These are phyloP conservation scores for Steinernema khuongi DNA, from an alignment of 1,140 invertebrate genomes.

Conservation along the genomic window DNA sequence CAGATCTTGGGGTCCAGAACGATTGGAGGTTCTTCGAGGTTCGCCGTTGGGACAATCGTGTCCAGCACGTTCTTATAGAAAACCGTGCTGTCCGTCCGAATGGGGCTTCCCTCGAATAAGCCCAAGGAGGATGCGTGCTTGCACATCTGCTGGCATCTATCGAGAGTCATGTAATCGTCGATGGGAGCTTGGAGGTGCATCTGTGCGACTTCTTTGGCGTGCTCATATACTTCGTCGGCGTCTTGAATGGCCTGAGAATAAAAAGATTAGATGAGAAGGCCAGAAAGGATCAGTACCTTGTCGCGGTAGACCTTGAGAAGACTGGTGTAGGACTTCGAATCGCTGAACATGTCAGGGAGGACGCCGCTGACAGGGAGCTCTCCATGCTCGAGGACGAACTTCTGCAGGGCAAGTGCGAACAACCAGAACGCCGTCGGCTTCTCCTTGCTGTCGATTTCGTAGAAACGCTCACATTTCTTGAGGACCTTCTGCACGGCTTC, in stretches of 20 bases:
- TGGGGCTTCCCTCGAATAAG: background rate
- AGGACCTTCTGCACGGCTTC: constrained; percentile 68
- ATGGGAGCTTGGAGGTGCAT: background rate
- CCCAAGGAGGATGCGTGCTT: background rate
- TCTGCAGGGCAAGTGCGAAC: constrained; percentile 77
- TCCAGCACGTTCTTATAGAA: background rate
- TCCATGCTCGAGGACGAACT: constrained; percentile 84
- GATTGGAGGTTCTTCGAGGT: background rate
- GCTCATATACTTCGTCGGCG: background rate
- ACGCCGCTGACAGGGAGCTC: constrained; percentile 77
- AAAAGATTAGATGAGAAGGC: background rate
- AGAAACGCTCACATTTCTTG: constrained; percentile 71
- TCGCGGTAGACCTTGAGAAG: background rate
- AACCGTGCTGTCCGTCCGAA: background rate
- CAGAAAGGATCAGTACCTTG: background rate
- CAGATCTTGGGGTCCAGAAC: constrained; percentile 61
- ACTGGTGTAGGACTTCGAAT: constrained; percentile 66
- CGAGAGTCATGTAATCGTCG: background rate
- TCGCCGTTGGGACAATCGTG: background rate
- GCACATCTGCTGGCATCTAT: background rate
- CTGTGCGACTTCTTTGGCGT: background rate
- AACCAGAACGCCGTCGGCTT: constrained; percentile 74
- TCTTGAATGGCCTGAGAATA: background rate
- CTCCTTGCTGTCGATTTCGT: constrained; percentile 63
- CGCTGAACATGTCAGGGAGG: constrained; percentile 95